phyloP scores from a whole-genome alignment of 2,113 vertebrate species.

The Lepidothrix coronata region DNA sequence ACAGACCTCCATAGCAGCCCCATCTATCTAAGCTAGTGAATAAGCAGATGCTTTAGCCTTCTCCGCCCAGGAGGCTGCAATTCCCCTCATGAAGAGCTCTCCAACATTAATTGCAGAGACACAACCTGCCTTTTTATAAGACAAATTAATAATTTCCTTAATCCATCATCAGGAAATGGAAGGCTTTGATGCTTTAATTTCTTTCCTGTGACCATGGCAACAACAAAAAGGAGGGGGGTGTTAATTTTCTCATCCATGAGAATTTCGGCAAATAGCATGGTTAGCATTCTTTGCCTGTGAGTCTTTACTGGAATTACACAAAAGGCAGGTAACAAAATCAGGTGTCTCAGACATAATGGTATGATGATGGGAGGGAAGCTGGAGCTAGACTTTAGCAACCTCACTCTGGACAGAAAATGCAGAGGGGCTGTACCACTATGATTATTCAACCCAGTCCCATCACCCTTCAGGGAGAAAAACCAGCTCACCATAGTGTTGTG shows the following conservation, averaged over 20 bases:
- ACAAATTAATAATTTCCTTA: slow-evolving; percentile 68
- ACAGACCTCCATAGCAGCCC: background rate
- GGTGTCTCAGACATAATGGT: background rate
- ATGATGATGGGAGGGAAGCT: background rate
- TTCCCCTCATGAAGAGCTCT: slow-evolving; percentile 40
- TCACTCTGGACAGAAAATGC: background rate
- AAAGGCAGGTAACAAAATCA: background rate
- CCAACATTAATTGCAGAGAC: slow-evolving; percentile 58
- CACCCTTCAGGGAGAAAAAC: background rate
- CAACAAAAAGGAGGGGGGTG: background rate
- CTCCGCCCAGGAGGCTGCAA: slow-evolving; percentile 61
- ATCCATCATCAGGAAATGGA: slow-evolving; percentile 49
- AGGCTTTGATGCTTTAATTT: slow-evolving; percentile 68
- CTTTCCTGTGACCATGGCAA: slow-evolving; percentile 67
- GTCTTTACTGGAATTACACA: background rate
- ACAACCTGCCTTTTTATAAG: slow-evolving; percentile 40
- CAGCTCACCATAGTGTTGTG: background rate
- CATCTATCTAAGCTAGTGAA: slow-evolving; percentile 23
- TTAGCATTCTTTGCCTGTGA: background rate
- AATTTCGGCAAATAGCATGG: slow-evolving; percentile 19
- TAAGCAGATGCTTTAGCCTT: slow-evolving; percentile 20
- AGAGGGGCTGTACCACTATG: background rate
- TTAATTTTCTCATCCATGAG: slow-evolving; percentile 55
- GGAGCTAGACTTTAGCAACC: background rate
- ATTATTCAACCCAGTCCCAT: background rate